Base-by-base conservation (phyloP, 2,797 vertebrate species). In the Pseudomugil tenellus region DNA sequence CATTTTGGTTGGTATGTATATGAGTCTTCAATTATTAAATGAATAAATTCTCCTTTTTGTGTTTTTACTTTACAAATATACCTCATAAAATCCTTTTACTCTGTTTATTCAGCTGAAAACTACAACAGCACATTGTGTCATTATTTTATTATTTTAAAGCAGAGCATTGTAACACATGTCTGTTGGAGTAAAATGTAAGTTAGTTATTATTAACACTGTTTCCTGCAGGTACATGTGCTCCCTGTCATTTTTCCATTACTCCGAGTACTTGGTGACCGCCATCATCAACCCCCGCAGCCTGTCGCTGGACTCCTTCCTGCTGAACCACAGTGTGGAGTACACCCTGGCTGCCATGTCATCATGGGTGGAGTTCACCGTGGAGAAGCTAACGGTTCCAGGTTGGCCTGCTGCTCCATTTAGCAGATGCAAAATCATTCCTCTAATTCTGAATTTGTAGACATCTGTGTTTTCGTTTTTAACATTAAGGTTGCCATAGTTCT, bases 321-420 rank as follows among this genome's bases (percentile, higher is more conserved):
- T 99, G 80, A 99, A 99, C 87, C 98, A 99, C 93, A 99, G 97
- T 12, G 68, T 97, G 74, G 98, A 98, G 84, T 99, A 99, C 84
- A 97, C 95, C 0, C 80, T 98, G 70, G 97, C 98, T 0, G 97
- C 98, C 0, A 57, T 96, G 56, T 98, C 96, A 0, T 99, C 98
- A 16, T 99, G 97, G 98, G 71, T 98, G 68, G 98, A 99, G 89
- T 99, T 99, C 88, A 97, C 95, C 0, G 84, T 98, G 59, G 98
- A 98, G 85, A 98, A 96, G 67, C 84, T 97, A 6, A 90, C 95
- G 0, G 90, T 95, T 81, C 97, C 98, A 96, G 98, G 98, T 99
- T 37, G 87, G 93, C 75, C 34, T 35, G 5, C 37, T 19, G n/a
- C n/a, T n/a, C n/a, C n/a, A n/a, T n/a, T n/a, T n/a, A n/a, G n/a